Percentiles rank a stretch among this genome's conserved stretches.
These are phyloP conservation scores for Hyperoodon ampullatus DNA, from an alignment of 2,113 vertebrate genomes.

Conservation along the genomic window DNA sequence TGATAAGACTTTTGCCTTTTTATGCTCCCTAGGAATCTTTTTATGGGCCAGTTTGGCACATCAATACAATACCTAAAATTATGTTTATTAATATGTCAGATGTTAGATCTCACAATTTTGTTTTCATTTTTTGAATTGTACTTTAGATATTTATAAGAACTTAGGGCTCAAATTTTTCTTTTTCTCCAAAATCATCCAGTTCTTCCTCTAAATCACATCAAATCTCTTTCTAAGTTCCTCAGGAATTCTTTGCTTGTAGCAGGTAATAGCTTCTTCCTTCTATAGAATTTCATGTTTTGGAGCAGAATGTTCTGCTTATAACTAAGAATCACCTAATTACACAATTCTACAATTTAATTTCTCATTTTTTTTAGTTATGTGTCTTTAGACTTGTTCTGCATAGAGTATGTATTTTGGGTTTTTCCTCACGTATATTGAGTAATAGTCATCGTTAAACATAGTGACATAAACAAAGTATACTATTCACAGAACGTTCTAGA, in stretches of 20 bases:
- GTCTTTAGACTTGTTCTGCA: neutral
- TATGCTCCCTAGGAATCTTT: neutral
- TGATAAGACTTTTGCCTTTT: conserved; percentile 45
- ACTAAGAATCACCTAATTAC: neutral
- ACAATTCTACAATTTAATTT: conserved; percentile 10
- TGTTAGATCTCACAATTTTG: neutral
- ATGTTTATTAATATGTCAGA: neutral
- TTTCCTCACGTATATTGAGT: neutral
- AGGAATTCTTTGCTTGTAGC: neutral
- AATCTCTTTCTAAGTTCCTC: neutral
- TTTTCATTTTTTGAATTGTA: conserved; percentile 14
- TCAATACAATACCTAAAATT: neutral
- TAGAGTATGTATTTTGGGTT: neutral
- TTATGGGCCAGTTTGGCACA: neutral
- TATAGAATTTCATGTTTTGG: neutral
- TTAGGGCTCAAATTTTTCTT: neutral
- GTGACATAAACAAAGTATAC: neutral
- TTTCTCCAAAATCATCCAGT: neutral
- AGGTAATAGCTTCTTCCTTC: neutral
- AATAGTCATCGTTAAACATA: neutral
- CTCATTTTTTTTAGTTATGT: neutral
- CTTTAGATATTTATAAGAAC: neutral
- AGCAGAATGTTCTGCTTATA: neutral
- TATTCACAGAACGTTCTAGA: neutral
- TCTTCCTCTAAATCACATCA: neutral